These are phyloP conservation scores for Polydrusus pterygomalis DNA, from an alignment of 2,888 invertebrate species.

Conservation along the genomic window DNA sequence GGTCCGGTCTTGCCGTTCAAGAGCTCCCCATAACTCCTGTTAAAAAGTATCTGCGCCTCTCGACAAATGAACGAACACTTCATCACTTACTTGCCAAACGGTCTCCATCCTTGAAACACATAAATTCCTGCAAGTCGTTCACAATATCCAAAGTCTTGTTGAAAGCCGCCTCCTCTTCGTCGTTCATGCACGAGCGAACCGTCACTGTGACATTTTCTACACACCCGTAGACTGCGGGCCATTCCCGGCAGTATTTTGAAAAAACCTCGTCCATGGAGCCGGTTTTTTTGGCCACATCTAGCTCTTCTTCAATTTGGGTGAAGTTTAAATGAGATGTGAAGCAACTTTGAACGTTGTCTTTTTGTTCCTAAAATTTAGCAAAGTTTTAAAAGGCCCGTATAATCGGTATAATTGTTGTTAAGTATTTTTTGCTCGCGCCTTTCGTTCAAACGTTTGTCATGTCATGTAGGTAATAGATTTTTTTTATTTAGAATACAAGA, in stretches of 20 bases:
- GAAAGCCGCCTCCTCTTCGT: slow-evolving; percentile 77
- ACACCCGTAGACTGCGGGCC: slow-evolving; percentile 77
- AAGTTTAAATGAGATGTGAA: slow-evolving; percentile 76
- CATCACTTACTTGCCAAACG: slow-evolving; percentile 84
- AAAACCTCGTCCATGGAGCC: slow-evolving; percentile 72
- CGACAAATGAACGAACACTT: too few relatives aligned
- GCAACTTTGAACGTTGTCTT: slow-evolving; percentile 74
- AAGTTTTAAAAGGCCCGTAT: too few relatives aligned
- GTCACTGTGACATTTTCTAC: slow-evolving; percentile 75
- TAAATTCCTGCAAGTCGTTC: slow-evolving; percentile 81
- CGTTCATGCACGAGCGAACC: slow-evolving; percentile 78
- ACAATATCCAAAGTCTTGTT: slow-evolving; percentile 80
- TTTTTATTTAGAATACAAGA: too few relatives aligned
- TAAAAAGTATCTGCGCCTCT: too few relatives aligned
- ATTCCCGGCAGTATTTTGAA: slow-evolving; percentile 80
- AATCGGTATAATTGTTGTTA: too few relatives aligned
- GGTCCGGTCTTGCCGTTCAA: too few relatives aligned
- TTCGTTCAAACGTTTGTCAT: too few relatives aligned
- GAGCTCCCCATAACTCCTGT: too few relatives aligned
- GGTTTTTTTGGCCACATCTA: slow-evolving; percentile 80
- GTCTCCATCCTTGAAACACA: slow-evolving; percentile 88
- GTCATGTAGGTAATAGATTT: too few relatives aligned
- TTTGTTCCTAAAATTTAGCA: slow-evolving; percentile 57
- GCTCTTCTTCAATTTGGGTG: slow-evolving; percentile 77
- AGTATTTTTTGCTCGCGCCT: too few relatives aligned